A percentile compares a stretch with the other conserved stretches of the same genome.
These are phyloP conservation scores for Aythya baeri DNA, from an alignment of 2,113 vertebrate genomes.

Conservation along the genomic window DNA sequence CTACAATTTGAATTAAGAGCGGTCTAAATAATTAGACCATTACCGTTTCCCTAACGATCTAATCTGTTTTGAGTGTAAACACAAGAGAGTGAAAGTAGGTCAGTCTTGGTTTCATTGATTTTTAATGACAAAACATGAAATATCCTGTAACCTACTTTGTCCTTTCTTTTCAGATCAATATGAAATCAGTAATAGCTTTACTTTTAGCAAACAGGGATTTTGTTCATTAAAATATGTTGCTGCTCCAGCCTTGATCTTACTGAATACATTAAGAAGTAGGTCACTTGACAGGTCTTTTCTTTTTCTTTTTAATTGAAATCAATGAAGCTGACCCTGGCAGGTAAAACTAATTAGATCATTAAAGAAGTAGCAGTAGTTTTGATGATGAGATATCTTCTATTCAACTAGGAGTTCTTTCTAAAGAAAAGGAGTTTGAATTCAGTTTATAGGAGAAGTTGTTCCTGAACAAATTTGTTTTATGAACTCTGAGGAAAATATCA, in stretches of 20 bases:
- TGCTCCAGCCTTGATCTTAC: slow-evolving; percentile 38
- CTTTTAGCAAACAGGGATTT: slow-evolving; percentile 26
- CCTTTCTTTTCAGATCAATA: slow-evolving; percentile 38
- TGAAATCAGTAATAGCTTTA: slow-evolving; percentile 46
- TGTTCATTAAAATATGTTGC: slow-evolving; percentile 55
- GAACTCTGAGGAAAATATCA: not conserved
- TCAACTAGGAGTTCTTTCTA: not conserved
- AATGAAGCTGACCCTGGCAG: slow-evolving; percentile 24
- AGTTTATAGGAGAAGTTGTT: not conserved
- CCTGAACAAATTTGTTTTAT: not conserved
- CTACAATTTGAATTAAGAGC: slow-evolving; percentile 11
- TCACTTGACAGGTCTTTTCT: slow-evolving; percentile 1
- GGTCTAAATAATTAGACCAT: slow-evolving; percentile 41
- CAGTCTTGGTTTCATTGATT: slow-evolving; percentile 31
- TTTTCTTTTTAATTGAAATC: slow-evolving; percentile 51
- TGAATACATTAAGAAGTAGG: slow-evolving; percentile 31
- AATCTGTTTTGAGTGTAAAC: slow-evolving; percentile 53
- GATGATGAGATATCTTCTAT: slow-evolving; percentile 40
- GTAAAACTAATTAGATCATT: slow-evolving; percentile 57
- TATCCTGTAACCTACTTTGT: slow-evolving; percentile 39
- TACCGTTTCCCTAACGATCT: slow-evolving; percentile 24
- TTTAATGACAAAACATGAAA: slow-evolving; percentile 47
- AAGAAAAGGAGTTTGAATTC: not conserved
- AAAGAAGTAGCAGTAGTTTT: slow-evolving; percentile 43
- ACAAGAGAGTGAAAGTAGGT: slow-evolving; percentile 26